Evolutionary conservation across 2,113 vertebrate genomes (phyloP).

Genomic region (Athene cunicularia): DNA sequence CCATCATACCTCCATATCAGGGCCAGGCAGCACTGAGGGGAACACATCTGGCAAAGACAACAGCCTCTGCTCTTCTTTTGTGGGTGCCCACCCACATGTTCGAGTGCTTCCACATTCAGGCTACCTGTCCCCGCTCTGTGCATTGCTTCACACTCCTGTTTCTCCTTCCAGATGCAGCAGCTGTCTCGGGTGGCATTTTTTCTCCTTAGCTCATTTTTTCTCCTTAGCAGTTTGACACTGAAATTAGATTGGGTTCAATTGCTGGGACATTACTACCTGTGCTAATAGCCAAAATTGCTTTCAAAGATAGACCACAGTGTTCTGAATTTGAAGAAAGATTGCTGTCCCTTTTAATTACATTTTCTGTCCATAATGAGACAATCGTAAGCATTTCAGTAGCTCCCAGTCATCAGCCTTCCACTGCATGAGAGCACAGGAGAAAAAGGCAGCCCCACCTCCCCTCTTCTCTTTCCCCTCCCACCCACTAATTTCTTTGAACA

Average conservation of each 20-base stretch:
- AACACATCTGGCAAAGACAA: not conserved
- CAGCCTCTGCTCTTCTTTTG: not conserved
- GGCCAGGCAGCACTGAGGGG: not conserved
- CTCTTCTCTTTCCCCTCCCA: not conserved
- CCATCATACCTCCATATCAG: not conserved
- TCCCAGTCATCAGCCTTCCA: not conserved
- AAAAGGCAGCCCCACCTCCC: not conserved
- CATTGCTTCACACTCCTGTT: fast-evolving
- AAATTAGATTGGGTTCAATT: slow-evolving; percentile 13
- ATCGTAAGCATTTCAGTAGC: slow-evolving; percentile 15
- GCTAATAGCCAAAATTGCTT: slow-evolving; percentile 12
- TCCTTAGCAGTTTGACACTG: not conserved
- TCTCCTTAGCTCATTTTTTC: not conserved
- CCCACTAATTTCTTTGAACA: not conserved
- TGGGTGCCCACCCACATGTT: not conserved
- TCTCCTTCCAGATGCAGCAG: fast-evolving
- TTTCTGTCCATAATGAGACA: slow-evolving; percentile 24
- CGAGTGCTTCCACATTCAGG: fast-evolving
- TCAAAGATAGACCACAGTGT: not conserved
- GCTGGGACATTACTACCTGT: slow-evolving; percentile 22
- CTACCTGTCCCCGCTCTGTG: fast-evolving
- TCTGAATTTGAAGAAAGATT: slow-evolving; percentile 10
- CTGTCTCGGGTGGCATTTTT: not conserved
- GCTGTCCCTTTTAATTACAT: slow-evolving; percentile 38
- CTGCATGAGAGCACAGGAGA: not conserved